Evolutionary conservation across 2,888 invertebrate species (phyloP), one percentile per base, ranked within the genome.

Genomic region (Diplazon laetatorius): DNA sequence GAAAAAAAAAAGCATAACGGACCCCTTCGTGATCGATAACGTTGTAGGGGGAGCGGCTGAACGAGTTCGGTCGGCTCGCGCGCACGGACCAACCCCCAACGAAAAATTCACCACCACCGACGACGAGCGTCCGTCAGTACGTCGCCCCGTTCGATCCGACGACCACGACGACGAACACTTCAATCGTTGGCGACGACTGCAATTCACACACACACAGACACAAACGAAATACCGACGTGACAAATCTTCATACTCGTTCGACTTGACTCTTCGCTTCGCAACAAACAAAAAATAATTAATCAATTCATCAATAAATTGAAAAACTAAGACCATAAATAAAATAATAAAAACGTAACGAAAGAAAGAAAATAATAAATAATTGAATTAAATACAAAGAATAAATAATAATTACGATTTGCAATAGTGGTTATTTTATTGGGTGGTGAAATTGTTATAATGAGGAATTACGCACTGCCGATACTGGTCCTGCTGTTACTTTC

Each of bases 11-110:
- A n/a, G n/a, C 30, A 55, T 44, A 63, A 70, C 76, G 57, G 76
- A 57, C 70, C 78, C 78, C 76, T n/a, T 65, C 12, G 76, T 92
- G 90, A 85, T 85, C 84, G 82, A 82, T 87, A 87, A 89, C 89
- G 88, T 52, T 46, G 74, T 65, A 72, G 71, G 76, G 78, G 73
- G 70, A 74, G 78, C 62, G 18, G 42, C 20, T 20, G n/a, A 22
- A 39, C 72, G 35, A 74, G 59, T 62, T 14, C 39, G 57, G n/a
- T n/a, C 57, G 25, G 20, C 22, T n/a, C n/a, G n/a, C 55, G 50
- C 70, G 60, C 35, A 39, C 66, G 48, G 42, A 2, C 37, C 71
- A 75, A 62, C 70, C 66, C 70, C 66, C 63, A 71, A 60, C 71
- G 48, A 20, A 35, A 35, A 16, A 22, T 44, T 16, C 52, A 18